Evolutionary conservation across 1,140 invertebrate species (phyloP), one percentile per base, ranked within the genome.

Genomic region (Cydia fagiglandana): DNA sequence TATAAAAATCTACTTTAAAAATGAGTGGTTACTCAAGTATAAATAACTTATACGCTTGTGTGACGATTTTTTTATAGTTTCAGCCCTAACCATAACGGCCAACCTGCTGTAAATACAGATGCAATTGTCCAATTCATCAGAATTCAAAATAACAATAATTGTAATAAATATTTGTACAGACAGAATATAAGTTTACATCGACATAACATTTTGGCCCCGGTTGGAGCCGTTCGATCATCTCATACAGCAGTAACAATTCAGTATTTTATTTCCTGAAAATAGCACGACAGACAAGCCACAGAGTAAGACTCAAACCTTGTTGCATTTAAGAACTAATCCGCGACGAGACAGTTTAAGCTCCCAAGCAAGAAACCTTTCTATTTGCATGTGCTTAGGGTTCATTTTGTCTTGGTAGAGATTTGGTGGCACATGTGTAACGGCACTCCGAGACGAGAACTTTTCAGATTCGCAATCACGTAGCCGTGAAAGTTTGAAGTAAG

Each of bases 401-500:
- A 68, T 28, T 77, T 79, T 80, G 12, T 5, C 15, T 66, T 76
- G 64, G 12, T n/a, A 17, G 10, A 61, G 34, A 17, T 12, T 34
- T 76, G 28, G 76, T 75, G 78, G 78, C 81, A 78, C 79, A 79
- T 81, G 80, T 80, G 80, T 76, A 77, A 45, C 79, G 80, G 84
- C 80, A 81, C 79, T 78, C 76, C 78, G 76, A 79, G 80, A 79
- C 79, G 78, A 78, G 78, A 87, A 88, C 80, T 87, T 88, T 88
- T 87, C 84, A 84, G 84, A 86, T 87, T 86, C 83, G 81, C 86
- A 87, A 87, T 86, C 87, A 86, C 82, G 84, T 74, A 78, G 75
- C 56, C 78, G 74, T 78, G 79, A 81, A 88, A 87, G 76, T 88
- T 86, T 81, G 75, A 75, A 82, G 81, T 79, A 80, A 84, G 79